These are phyloP conservation scores for Pharmacophagus antenor DNA, from an alignment of 2,888 invertebrate genomes.

Conservation along the genomic window DNA sequence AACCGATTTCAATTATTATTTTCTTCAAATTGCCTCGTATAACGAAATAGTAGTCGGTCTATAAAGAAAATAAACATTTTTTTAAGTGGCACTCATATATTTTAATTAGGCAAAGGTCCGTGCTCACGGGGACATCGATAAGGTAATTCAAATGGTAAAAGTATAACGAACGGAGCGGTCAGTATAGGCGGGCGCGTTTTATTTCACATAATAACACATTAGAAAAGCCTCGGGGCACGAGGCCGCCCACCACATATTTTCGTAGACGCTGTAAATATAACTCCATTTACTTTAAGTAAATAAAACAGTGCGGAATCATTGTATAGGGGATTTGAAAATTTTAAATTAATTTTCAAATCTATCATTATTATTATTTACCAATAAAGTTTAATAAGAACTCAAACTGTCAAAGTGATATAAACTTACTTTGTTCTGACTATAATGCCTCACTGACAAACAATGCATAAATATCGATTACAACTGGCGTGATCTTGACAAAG, in stretches of 20 bases:
- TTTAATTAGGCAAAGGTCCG: constrained; percentile 65
- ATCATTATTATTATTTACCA: too few relatives aligned
- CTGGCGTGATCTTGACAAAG: constrained; percentile 10
- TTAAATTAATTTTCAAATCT: too few relatives aligned
- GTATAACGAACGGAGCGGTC: constrained; percentile 37
- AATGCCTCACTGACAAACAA: not conserved
- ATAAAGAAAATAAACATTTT: constrained; percentile 51
- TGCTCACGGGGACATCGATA: constrained; percentile 67
- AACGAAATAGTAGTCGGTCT: constrained; percentile 32
- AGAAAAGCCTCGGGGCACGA: constrained; percentile 54
- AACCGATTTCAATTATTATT: constrained; percentile 32
- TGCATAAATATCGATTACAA: constrained; percentile 2
- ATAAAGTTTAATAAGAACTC: not conserved
- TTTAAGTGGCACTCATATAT: constrained; percentile 70
- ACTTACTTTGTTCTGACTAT: not conserved
- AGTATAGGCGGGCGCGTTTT: constrained; percentile 55
- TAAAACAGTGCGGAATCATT: constrained; percentile 48
- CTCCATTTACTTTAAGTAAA: constrained; percentile 46
- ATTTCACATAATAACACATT: constrained; percentile 77
- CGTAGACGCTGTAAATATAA: constrained; percentile 67
- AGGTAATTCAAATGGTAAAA: constrained; percentile 52
- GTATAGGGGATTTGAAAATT: constrained; percentile 30
- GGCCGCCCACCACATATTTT: constrained; percentile 50
- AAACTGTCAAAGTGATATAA: not conserved
- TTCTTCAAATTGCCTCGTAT: constrained; percentile 28